phyloP scores from a whole-genome alignment of 2,797 vertebrate species.

The Naso thynnoides region DNA sequence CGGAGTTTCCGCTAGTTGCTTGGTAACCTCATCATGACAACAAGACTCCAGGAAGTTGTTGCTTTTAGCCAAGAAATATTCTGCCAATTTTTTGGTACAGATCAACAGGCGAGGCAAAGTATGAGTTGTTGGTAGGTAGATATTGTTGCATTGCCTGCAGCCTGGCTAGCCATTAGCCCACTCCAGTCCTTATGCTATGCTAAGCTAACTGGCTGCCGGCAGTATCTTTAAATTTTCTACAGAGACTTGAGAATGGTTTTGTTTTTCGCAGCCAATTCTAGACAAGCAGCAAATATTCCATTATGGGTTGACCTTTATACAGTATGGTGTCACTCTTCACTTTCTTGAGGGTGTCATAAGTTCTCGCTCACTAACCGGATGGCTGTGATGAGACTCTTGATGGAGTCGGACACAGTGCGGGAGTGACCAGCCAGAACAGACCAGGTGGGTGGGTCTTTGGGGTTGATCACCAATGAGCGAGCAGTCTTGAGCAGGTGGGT shows the following conservation, averaged over 20 bases:
- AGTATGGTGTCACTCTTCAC: neutral
- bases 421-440: conserved; percentile 96
- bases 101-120: no score
- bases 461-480: conserved; percentile 95
- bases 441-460: conserved; percentile 98
- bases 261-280: neutral
- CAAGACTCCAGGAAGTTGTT: neutral
- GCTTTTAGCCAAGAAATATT: neutral
- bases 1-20: conserved; percentile 1
- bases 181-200: neutral
- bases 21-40: neutral
- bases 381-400: conserved; percentile 98
- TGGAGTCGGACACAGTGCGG: conserved; percentile 97
- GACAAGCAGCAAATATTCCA: neutral
- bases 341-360: neutral
- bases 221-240: neutral
- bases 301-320: neutral
- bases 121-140: no score
- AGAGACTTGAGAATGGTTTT: neutral
- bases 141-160: neutral
- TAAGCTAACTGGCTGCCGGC: neutral
- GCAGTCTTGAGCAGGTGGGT: conserved; percentile 93
- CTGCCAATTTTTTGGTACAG: no score
- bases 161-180: neutral
- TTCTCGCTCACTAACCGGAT: conserved; percentile 87